Evolutionary conservation across 2,888 invertebrate species (phyloP), one percentile per base, ranked within the genome.

Genomic region (Brenthis ino): DNA sequence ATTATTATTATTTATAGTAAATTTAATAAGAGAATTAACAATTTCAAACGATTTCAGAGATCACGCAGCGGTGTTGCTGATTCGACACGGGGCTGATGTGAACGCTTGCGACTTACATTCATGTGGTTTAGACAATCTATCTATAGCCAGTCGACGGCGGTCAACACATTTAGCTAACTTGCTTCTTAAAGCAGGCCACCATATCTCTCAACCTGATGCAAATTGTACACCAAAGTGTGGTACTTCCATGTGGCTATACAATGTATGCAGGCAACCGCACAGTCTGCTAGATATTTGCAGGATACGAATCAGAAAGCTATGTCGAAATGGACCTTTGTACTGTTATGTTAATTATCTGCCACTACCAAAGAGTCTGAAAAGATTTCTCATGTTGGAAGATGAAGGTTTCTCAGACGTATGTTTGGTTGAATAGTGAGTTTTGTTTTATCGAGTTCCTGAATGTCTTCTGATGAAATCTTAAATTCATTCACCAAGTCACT

Each of bases 81-180:
- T 95, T 64, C 92, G 93, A 65, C 93, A 95, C 73, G 95, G 95
- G 48, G 94, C 94, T 12, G 94, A 95, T 77, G 95, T 95, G 0
- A 95, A 95, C 80, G 84, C 93, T 3, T 93, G 93, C 72, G 94
- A 94, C 76, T 87, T 94, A 68, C 89, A 93, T 65, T 89, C 93
- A 1, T 94, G 92, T 73, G 88, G 87, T 5, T 87, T 94, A 67
- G 95, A 94, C 75, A 94, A 94, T 77, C 81, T 95, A 58, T 89
- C 93, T 20, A 88, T 94, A 74, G 94, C 94, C 12, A 91, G 93
- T 72, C 86, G 91, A 67, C 80, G 87, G 55, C 77, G 80, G 53
- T 81, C 85, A 12, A 76, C 77, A 64, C 77, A 78, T 57, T 80
- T 93, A 53, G 88, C 88, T 1, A 79, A 77, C 11, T 82, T 93